phyloP scores from a whole-genome alignment of 2,888 invertebrate species.

The Callinectes sapidus region DNA sequence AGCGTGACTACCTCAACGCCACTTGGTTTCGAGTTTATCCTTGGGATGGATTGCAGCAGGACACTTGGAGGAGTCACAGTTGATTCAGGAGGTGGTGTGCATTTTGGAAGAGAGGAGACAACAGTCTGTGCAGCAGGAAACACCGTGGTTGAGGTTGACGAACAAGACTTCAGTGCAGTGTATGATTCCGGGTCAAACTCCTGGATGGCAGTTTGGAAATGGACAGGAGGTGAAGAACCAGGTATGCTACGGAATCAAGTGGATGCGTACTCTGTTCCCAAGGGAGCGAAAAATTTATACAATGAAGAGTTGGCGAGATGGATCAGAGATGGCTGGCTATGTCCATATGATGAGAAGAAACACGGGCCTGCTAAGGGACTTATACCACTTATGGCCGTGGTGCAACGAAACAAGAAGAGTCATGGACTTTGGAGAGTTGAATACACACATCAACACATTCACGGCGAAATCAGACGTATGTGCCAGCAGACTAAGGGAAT shows the following conservation, averaged over 20 bases:
- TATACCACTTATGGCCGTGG: background rate
- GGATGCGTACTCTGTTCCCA: background rate
- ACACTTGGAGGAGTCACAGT: constrained; percentile 31
- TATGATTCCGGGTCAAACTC: background rate
- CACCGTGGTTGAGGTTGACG: background rate
- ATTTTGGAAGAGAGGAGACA: background rate
- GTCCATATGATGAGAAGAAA: constrained; percentile 5
- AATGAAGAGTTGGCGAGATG: background rate
- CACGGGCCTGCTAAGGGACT: background rate
- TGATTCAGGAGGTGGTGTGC: background rate
- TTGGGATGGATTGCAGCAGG: constrained; percentile 36
- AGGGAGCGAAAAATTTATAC: background rate
- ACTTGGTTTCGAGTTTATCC: constrained; percentile 39
- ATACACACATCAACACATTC: background rate
- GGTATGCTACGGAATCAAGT: background rate
- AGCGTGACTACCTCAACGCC: constrained; percentile 28
- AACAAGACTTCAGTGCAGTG: constrained; percentile 8
- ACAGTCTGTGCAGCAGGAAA: background rate
- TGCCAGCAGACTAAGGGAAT: background rate
- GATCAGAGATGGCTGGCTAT: constrained; percentile 40
- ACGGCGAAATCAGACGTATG: constrained; percentile 35
- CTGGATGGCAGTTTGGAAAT: background rate
- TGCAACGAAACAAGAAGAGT: no score
- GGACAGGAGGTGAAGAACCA: background rate
- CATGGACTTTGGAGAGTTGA: background rate